These are phyloP conservation scores for Dryobota labecula DNA, from an alignment of 2,888 invertebrate genomes.

Conservation along the genomic window DNA sequence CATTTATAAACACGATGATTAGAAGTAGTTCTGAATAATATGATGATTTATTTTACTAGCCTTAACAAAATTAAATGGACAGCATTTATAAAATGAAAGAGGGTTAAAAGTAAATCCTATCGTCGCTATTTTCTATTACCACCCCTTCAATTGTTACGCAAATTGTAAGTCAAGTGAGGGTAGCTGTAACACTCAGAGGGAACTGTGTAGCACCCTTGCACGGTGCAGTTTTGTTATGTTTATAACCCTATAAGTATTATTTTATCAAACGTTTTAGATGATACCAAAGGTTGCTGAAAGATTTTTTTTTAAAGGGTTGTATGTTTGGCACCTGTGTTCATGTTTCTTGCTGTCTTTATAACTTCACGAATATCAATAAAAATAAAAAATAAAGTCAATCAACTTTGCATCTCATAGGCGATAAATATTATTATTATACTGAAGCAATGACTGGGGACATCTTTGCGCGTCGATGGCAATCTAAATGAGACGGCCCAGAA, in stretches of 20 bases:
- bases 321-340: neutral
- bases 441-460: too few relatives aligned
- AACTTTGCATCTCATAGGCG: too few relatives aligned
- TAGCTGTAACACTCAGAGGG: slow-evolving; percentile 37
- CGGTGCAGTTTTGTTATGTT: slow-evolving; percentile 45
- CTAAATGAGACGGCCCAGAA: too few relatives aligned
- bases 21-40: neutral
- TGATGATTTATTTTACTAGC: neutral
- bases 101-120: slow-evolving; percentile 37
- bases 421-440: too few relatives aligned
- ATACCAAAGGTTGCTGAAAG: slow-evolving; percentile 23
- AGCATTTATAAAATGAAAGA: slow-evolving; percentile 8
- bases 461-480: too few relatives aligned
- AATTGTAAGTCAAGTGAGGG: slow-evolving; percentile 59
- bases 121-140: slow-evolving; percentile 44
- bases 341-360: too few relatives aligned
- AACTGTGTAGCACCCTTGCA: slow-evolving; percentile 32
- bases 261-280: slow-evolving; percentile 29
- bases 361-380: too few relatives aligned
- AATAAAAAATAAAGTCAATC: too few relatives aligned
- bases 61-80: slow-evolving; percentile 14
- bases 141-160: slow-evolving; percentile 57
- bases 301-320: too few relatives aligned
- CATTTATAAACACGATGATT: neutral
- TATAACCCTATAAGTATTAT: slow-evolving; percentile 28